phyloP scores from a whole-genome alignment of 2,113 vertebrate genomes.

The Chitala chitala region DNA sequence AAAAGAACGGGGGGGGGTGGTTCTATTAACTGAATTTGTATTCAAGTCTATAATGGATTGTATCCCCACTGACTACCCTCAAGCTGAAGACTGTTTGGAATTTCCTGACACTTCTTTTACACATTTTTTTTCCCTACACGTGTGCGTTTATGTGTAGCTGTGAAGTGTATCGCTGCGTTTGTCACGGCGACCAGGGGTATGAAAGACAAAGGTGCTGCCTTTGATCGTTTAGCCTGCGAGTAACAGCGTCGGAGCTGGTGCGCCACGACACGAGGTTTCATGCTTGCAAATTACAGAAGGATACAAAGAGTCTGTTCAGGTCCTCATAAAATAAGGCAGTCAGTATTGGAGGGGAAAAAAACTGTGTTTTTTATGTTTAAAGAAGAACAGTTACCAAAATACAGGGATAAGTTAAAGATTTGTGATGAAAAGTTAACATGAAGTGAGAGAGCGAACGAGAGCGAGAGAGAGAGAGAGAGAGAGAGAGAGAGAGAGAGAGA shows the following conservation, averaged over 20 bases:
- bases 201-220: background rate
- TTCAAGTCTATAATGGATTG: constrained; percentile 70
- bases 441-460: constrained; percentile 35
- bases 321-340: no score
- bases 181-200: background rate
- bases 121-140: constrained; percentile 24
- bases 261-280: no score
- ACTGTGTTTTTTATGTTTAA: constrained; percentile 60
- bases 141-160: background rate
- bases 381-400: constrained; percentile 59
- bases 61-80: constrained; percentile 64
- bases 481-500: constrained; percentile 35
- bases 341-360: constrained; percentile 43
- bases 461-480: constrained; percentile 12
- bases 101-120: constrained; percentile 5
- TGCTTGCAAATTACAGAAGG: no score
- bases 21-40: constrained; percentile 75
- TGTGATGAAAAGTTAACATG: constrained; percentile 64
- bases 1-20: constrained; percentile 43
- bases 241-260: background rate
- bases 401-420: constrained; percentile 72
- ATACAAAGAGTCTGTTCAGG: no score
- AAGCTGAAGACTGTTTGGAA: constrained; percentile 46
- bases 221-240: background rate
- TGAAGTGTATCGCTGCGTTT: background rate